Conservation (phyloP, 2,888 invertebrate genomes). For the Zygogramma bicolorata region DNA sequence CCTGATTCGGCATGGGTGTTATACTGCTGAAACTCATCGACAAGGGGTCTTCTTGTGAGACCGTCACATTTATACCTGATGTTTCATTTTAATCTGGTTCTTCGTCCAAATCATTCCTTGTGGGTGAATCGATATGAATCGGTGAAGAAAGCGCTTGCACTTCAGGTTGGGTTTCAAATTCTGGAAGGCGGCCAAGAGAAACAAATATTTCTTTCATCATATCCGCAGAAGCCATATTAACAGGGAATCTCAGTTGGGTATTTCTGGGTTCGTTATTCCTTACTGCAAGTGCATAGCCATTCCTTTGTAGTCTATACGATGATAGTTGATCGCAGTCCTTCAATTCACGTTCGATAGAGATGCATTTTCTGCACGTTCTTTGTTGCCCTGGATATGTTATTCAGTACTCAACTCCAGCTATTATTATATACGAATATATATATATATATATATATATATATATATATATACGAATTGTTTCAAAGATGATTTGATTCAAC, state of each 20-base stretch:
- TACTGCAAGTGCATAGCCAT: neutral
- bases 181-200: neutral
- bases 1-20: too few species aligned
- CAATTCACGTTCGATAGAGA: neutral
- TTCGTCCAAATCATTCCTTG: neutral
- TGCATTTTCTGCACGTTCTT: too few species aligned
- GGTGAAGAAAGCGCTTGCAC: neutral
- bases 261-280: constrained; percentile 4
- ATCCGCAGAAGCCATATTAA: neutral
- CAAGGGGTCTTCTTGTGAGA: neutral
- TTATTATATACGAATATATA: too few species aligned
- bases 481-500: too few species aligned
- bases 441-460: too few species aligned
- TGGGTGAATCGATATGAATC: neutral
- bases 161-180: neutral
- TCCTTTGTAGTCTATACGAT: neutral
- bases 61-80: neutral
- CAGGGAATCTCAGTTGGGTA: too few species aligned
- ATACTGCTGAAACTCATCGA: too few species aligned
- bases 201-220: neutral
- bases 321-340: constrained; percentile 3
- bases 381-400: too few species aligned
- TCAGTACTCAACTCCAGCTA: neutral
- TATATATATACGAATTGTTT: too few species aligned
- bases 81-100: neutral